phyloP scores from a whole-genome alignment of 1,140 invertebrate genomes.

The Euwallacea fornicatus region DNA sequence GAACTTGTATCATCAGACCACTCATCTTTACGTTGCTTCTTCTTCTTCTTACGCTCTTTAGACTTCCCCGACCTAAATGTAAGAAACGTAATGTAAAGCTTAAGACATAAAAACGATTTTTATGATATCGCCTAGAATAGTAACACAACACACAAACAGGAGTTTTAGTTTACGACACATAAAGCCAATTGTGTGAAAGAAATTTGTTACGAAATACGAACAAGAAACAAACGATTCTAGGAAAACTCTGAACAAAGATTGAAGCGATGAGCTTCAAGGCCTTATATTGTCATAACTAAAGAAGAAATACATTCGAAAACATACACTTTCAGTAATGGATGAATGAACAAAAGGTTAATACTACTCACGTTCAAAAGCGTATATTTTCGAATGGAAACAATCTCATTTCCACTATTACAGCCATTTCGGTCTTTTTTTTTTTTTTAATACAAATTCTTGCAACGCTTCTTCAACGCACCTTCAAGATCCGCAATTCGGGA shows the following conservation, averaged over 20 bases:
- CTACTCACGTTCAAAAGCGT: not conserved
- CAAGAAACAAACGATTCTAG: no score
- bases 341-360: no score
- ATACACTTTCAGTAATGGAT: not conserved
- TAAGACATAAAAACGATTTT: not conserved
- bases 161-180: slow-evolving; percentile 29
- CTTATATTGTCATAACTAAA: not conserved
- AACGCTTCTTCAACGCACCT: slow-evolving; percentile 48
- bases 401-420: not conserved
- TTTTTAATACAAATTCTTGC: slow-evolving; percentile 8
- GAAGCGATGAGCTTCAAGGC: not conserved
- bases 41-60: slow-evolving; percentile 51
- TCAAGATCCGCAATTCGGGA: slow-evolving; percentile 41
- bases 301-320: not conserved
- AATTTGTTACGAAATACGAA: no score
- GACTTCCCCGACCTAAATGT: slow-evolving; percentile 40
- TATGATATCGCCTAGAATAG: slow-evolving; percentile 25
- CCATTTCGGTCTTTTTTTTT: not conserved
- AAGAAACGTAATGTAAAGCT: not conserved
- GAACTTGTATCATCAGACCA: slow-evolving; percentile 39
- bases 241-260: no score
- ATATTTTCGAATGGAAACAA: not conserved
- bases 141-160: slow-evolving; percentile 25
- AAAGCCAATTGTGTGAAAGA: no score
- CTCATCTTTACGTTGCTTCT: slow-evolving; percentile 38